Evolutionary conservation across 2,888 invertebrate genomes (phyloP).

Genomic region (Thysanoteuthis rhombus): DNA sequence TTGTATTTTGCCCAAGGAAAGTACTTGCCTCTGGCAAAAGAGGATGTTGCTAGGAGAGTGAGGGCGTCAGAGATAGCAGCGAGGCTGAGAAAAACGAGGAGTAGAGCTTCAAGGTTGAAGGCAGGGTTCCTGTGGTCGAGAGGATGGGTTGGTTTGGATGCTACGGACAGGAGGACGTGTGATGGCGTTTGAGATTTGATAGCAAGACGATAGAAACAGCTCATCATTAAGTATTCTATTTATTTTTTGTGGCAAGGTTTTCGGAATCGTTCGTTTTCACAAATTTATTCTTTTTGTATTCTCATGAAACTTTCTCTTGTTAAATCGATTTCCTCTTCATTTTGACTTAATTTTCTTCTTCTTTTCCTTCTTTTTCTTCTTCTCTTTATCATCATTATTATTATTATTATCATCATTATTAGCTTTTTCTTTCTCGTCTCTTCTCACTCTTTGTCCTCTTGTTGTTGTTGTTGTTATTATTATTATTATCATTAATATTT

Average conservation of each 20-base stretch:
- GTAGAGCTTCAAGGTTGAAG: not conserved
- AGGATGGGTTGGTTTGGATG: not conserved
- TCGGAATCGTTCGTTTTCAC: not conserved
- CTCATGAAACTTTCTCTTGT: too few relatives aligned
- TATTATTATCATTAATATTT: too few relatives aligned
- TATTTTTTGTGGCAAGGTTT: not conserved
- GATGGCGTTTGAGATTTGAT: not conserved
- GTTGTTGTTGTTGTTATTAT: too few relatives aligned
- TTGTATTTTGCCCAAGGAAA: not conserved
- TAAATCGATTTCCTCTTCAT: too few relatives aligned
- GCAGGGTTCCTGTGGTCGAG: not conserved
- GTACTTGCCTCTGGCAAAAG: not conserved
- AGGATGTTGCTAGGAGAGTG: not conserved
- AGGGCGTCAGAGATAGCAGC: not conserved
- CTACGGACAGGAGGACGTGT: not conserved
- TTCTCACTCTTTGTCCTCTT: too few relatives aligned
- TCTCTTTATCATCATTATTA: too few relatives aligned
- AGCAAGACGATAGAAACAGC: not conserved
- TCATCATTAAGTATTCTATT: not conserved
- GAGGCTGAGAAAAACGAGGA: not conserved
- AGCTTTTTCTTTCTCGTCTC: too few relatives aligned
- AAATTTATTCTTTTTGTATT: too few relatives aligned
- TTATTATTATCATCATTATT: too few relatives aligned
- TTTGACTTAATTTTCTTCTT: too few relatives aligned
- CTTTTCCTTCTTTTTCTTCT: too few relatives aligned